Base-by-base conservation (phyloP, 1,140 invertebrate genomes). In the Trichonephila clavata region DNA sequence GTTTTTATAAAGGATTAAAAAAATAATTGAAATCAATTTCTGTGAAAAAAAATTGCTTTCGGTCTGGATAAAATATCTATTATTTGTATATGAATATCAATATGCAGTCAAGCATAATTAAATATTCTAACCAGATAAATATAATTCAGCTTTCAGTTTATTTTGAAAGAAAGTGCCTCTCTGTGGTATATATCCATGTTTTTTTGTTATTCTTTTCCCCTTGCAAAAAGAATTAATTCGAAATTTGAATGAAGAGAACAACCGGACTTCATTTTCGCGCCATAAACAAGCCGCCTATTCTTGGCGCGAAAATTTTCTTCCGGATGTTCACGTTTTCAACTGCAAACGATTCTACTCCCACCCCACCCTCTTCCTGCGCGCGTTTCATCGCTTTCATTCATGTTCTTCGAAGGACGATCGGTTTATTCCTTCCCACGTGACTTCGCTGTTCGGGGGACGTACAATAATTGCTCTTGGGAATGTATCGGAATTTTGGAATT, bases 361-460 rank as follows among this genome's bases (percentile, higher is more conserved):
- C 32, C 71, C 71, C 71, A 27, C 21, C 63, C 86, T 39, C 63
- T 71, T 27, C 86, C 71, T 14, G 71, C 27, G 60, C n/a, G 86
- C 86, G 61, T 88, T 88, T 88, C 81, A 83, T 59, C 81, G 50
- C 21, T 83, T 83, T 83, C 86, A 88, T 88, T 88, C 86, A 88
- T 88, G 60, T 63, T 61, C 61, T 68, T 60, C 86, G 86, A 88
- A 88, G 86, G 86, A 88, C 86, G 61, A 39, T 60, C 61, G 32
- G 86, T 88, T 88, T 88, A n/a, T 43, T 50, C 60, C 86, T 88
- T 24, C 61, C 63, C 86, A 88, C 86, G 86, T 88, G 86, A 88
- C 86, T 65, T 20, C 86, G 20, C 39, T 71, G 59, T 8, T 83
- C n/a, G 14, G 84, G 84, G 84, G n/a, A 24, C 59, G 60, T 86